Base-by-base conservation (phyloP, 2,888 invertebrate genomes). In the Philhelius pedissequus region DNA sequence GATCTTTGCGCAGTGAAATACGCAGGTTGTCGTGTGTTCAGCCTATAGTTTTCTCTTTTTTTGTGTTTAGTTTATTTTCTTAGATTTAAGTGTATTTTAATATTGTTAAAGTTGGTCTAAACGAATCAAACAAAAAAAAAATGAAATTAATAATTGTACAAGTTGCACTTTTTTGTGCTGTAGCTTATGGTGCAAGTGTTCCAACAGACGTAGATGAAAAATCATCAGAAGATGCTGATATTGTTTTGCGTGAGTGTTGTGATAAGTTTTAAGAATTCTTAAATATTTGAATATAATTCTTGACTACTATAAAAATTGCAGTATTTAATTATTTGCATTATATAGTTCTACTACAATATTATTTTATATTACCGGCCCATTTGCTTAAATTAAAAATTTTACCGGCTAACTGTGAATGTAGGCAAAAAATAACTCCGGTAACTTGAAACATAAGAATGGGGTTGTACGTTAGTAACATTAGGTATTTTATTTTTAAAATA, bases 1-100 rank as follows among this genome's bases (percentile, higher is more conserved):
- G 86, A 86, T 80, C 76, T 80, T 77, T 69, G 80, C 50, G 58
- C 62, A 75, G 86, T 80, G 68, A 79, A 66, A 70, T 71, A 84
- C 70, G 45, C 45, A 48, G 50, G 11, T 74, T 56, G 58, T 43
- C 20, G 74, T 35, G 30, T 62, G 9, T 54, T 11, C 40, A 35
- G 27, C 30, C 40, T 30, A 13, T 43, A 62, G 25, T 50, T 27
- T 35, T 40, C 38, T 58, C 38, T 8, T 35, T 38, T 38, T 68
- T 38, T 60, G 7, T 69, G 66, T 38, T 48, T 50, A 9, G 45
- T 22, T 13, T 40, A 58, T 27, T 18, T 30, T 45, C 38, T 69
- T 18, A 18, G 18, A 4, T 2, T 15, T 35, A 20, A 45, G 20
- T 45, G 20, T 64, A 30, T 15, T 70, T 70, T 58, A n/a, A 22